Conservation (phyloP, 2,888 invertebrate genomes). For the Noctua pronuba region DNA sequence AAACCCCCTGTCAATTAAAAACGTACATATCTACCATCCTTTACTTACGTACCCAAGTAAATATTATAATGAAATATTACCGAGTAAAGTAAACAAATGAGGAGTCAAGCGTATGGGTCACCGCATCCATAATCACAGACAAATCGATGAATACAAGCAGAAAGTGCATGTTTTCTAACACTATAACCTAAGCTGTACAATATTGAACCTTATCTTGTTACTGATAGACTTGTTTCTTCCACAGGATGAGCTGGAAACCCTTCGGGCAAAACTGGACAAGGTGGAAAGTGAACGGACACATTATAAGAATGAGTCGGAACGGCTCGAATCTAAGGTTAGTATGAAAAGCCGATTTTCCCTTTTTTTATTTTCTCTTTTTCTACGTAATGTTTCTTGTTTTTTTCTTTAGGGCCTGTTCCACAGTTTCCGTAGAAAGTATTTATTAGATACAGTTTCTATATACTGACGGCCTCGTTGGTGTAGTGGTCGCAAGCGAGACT, state of each 20-base stretch:
- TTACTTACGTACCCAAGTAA: conserved; percentile 6
- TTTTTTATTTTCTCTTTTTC: conserved; percentile 34
- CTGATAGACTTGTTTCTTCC: conserved; percentile 69
- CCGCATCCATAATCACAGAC: conserved; percentile 60
- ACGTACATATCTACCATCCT: background rate
- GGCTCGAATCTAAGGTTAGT: conserved; percentile 97
- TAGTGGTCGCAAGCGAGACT: no score
- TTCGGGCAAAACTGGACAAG: conserved; percentile 96
- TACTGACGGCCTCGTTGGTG: no score
- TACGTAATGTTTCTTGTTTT: conserved; percentile 30
- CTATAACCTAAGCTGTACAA: background rate
- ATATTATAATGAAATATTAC: conserved; percentile 49
- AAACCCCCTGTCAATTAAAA: background rate
- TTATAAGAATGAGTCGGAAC: conserved; percentile 96
- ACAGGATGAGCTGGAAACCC: conserved; percentile 96
- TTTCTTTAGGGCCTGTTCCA: background rate
- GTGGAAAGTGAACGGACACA: conserved; percentile 96
- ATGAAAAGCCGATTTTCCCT: conserved; percentile 33
- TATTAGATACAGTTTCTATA: background rate
- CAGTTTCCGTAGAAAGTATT: background rate
- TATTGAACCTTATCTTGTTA: conserved; percentile 5
- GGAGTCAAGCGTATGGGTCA: conserved; percentile 55
- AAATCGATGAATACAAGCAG: conserved; percentile 55
- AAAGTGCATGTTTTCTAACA: conserved; percentile 58
- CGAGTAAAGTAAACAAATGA: conserved; percentile 44